phyloP scores from a whole-genome alignment of 2,888 invertebrate species.

The Acanthoscelides obtectus region DNA sequence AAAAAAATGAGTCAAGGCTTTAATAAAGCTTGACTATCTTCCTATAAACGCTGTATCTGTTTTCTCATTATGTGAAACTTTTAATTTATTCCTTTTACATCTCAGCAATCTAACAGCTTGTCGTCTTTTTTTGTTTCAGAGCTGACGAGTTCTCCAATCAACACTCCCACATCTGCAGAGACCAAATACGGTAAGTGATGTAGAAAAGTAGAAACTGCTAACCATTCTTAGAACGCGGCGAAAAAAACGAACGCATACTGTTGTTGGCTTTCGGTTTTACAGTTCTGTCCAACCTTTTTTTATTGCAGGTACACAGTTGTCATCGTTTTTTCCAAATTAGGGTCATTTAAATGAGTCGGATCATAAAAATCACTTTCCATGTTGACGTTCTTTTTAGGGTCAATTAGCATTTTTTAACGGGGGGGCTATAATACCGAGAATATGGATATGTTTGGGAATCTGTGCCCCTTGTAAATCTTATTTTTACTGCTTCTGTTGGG shows the following conservation, averaged over 20 bases:
- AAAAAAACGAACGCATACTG: not conserved
- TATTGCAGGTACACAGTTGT: not conserved
- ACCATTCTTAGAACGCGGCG: not conserved
- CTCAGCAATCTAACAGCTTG: not conserved
- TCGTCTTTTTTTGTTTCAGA: conserved; percentile 37
- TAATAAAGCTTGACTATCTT: not conserved
- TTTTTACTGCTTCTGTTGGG: not conserved
- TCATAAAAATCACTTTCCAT: not conserved
- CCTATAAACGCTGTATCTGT: not conserved
- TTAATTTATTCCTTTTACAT: not conserved
- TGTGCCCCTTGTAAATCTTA: not conserved
- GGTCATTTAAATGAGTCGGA: not conserved
- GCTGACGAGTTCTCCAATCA: conserved; percentile 36
- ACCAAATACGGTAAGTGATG: conserved; percentile 42
- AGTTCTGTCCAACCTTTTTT: not conserved
- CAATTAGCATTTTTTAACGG: not conserved
- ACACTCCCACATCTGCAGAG: conserved; percentile 32
- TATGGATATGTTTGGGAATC: not conserved
- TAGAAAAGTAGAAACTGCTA: not conserved
- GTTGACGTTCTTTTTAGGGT: too few species aligned
- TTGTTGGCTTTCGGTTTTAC: conserved; percentile 18
- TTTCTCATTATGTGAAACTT: not conserved
- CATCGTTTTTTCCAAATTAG: not conserved
- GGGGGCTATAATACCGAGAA: not conserved
- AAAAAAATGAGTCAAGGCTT: too few species aligned